Evolutionary conservation across 2,113 vertebrate species (phyloP).

Genomic region (Gavia stellata): DNA sequence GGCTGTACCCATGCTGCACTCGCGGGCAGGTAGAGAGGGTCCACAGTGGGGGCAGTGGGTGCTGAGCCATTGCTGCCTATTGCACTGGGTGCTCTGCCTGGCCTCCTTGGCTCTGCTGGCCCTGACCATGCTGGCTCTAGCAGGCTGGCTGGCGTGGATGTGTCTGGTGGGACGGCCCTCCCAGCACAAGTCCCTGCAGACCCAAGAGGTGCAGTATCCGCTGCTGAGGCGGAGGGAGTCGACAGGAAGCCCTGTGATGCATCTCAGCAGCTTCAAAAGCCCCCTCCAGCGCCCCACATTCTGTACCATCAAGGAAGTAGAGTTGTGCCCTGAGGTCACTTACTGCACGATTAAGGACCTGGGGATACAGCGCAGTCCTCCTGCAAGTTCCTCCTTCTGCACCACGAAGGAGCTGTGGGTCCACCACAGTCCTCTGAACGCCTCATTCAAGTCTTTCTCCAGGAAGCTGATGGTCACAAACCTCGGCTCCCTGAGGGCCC

Average conservation of each 20-base stretch:
- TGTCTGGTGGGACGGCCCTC: neutral
- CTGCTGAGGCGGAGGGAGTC: neutral
- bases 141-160: constrained; percentile 5
- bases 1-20: accelerated
- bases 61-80: neutral
- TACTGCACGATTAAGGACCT: constrained; percentile 52
- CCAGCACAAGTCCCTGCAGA: neutral
- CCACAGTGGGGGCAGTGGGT: neutral
- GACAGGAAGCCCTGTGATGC: neutral
- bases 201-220: neutral
- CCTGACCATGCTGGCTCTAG: neutral
- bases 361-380: neutral
- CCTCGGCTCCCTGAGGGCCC: neutral
- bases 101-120: neutral
- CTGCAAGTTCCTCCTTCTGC: neutral
- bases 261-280: neutral
- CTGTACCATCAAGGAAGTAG: constrained; percentile 49
- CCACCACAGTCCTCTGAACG: neutral
- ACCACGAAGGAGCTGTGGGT: constrained; percentile 49
- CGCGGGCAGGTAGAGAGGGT: neutral
- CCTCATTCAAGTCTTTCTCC: neutral
- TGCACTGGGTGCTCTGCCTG: constrained; percentile 32
- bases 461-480: neutral
- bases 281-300: neutral
- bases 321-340: constrained; percentile 1